Base-by-base conservation (phyloP, 2,888 invertebrate genomes). In the Pachliopta kotzebuea region DNA sequence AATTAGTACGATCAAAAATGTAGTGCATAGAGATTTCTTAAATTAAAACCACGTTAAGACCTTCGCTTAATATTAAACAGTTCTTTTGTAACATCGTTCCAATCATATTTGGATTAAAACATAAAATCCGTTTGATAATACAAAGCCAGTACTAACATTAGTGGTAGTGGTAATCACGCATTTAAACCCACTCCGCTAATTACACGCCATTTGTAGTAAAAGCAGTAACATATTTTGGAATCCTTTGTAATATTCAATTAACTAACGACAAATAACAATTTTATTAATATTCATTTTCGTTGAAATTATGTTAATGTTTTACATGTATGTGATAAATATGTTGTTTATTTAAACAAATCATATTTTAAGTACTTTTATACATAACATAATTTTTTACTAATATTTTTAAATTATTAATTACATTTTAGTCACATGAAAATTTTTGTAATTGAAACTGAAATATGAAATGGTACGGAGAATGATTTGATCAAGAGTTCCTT, bases 111-210 rank as follows among this genome's bases (percentile, higher is more conserved):
- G 54, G 54, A 54, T 63, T 58, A 63, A 58, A 58, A 57, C 57
- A 50, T 63, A 53, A 63, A 58, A 53, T 45, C 62, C 42, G 57
- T 57, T 63, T 58, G 57, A 54, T 58, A 57, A 50, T 62, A 58
- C 63, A 63, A 63, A 62, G 52, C 62, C 62, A 23, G 57, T 42
- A 62, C 31, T 57, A 62, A 57, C 62, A 53, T 62, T 62, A 62
- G 62, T 57, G 57, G 63, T 63, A 54, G 53, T 37, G 37, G 37
- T 37, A 14, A 14, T 14, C 57, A 45, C 56, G 17, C 57, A 57
- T 52, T 63, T 63, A 62, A 53, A 42, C 63, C 53, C 26, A 63
- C 42, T 37, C 42, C 9, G 20, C 53, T 63, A 63, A 63, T 63
- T 63, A 52, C 53, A 60, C 54, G 53, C 53, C 63, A 52, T 62